Conservation (phyloP, 2,113 vertebrate species). For the Zeus faber region DNA sequence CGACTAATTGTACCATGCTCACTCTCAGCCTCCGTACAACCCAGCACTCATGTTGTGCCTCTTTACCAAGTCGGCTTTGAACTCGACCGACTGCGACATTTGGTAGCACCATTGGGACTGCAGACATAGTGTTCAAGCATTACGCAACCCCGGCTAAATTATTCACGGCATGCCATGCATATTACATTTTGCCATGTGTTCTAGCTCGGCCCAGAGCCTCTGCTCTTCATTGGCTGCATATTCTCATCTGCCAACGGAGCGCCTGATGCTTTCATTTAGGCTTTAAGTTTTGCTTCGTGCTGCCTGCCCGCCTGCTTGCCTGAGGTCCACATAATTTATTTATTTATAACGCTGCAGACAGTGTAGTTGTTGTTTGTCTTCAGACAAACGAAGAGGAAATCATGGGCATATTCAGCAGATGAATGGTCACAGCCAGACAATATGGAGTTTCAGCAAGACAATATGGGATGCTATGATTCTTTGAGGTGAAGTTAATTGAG, state of each 20-base stretch:
- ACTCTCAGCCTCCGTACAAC: constrained; percentile 23
- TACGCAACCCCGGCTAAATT: constrained; percentile 53
- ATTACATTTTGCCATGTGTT: constrained; percentile 41
- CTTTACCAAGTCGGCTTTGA: constrained; percentile 48
- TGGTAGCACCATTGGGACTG: constrained; percentile 34
- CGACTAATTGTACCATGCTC: constrained; percentile 7
- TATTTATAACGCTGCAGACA: neutral
- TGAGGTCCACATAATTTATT: neutral
- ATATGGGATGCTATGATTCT: too few species aligned
- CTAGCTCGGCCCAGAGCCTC: constrained; percentile 21
- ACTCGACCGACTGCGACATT: constrained; percentile 56
- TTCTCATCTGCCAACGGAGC: constrained; percentile 13
- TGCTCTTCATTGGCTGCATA: constrained; percentile 18
- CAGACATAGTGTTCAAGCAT: constrained; percentile 31
- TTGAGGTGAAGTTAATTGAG: too few species aligned
- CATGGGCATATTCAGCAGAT: too few species aligned
- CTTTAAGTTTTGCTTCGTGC: constrained; percentile 2
- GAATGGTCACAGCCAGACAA: too few species aligned
- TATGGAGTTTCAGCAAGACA: too few species aligned
- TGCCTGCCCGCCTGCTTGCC: too few species aligned
- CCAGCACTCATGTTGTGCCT: constrained; percentile 29
- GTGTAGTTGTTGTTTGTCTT: neutral
- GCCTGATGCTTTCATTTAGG: constrained; percentile 7
- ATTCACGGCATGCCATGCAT: constrained; percentile 56
- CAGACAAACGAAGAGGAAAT: neutral